Conservation (phyloP, 2,888 invertebrate species). For the Melinopterus prodromus region DNA sequence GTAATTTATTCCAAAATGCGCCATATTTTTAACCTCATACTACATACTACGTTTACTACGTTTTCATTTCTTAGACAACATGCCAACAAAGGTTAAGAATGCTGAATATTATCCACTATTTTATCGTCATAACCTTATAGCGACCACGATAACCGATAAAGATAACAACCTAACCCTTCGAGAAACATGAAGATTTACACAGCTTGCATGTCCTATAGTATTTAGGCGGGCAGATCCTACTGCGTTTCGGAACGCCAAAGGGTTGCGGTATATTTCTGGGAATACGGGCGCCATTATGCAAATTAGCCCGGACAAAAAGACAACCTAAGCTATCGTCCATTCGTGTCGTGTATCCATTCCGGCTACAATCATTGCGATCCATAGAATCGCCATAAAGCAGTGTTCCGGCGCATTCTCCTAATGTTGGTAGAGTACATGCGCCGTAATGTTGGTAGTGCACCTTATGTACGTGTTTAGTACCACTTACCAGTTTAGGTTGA, state of each 20-base stretch:
- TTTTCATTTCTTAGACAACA: not conserved
- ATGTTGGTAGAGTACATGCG: not conserved
- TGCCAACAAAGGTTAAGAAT: not conserved
- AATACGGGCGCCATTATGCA: not conserved
- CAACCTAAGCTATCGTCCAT: not conserved
- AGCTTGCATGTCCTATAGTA: not conserved
- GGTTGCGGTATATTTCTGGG: not conserved
- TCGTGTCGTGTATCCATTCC: constrained; percentile 4
- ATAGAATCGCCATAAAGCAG: not conserved
- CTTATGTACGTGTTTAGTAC: not conserved
- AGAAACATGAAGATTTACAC: not conserved
- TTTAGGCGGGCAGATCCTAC: not conserved
- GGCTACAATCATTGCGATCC: not conserved
- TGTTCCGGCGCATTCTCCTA: not conserved
- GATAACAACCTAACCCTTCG: not conserved
- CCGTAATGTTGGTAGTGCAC: not conserved
- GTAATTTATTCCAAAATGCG: not conserved
- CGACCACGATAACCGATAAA: not conserved
- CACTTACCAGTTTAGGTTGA: not conserved
- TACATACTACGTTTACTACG: not conserved
- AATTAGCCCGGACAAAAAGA: not conserved
- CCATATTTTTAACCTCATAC: not conserved
- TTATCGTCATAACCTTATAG: not conserved
- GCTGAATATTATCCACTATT: not conserved
- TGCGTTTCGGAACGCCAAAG: not conserved